phyloP scores from a whole-genome alignment of 2,113 vertebrate species.

The Hippocampus mohnikei region DNA sequence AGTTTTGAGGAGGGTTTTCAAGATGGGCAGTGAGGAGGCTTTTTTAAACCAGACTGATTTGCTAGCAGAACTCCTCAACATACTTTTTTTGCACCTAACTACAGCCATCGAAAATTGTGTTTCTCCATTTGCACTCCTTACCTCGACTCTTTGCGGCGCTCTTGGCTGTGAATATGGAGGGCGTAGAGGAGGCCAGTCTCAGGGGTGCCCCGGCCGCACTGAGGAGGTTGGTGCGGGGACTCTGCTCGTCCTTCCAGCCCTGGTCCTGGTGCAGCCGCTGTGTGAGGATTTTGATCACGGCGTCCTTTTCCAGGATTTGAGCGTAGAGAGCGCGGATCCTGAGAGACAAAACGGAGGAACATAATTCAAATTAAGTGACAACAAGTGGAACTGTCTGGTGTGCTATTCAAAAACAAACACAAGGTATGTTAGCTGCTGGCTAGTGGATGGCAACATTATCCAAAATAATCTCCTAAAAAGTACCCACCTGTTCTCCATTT shows the following conservation, averaged over 20 bases:
- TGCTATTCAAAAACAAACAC: neutral
- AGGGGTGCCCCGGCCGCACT: constrained; percentile 58
- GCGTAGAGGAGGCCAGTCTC: constrained; percentile 85
- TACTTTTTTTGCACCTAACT: no score
- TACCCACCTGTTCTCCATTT: constrained; percentile 93
- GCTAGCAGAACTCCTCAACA: neutral
- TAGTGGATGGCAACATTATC: neutral
- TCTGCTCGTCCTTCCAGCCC: constrained; percentile 63
- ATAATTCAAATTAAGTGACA: neutral
- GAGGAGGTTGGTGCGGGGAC: constrained; percentile 33
- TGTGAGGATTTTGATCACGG: constrained; percentile 92
- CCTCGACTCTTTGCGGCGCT: constrained; percentile 55
- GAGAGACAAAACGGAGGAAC: neutral
- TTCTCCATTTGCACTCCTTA: constrained; percentile 31
- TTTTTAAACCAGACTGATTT: neutral
- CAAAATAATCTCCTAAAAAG: neutral
- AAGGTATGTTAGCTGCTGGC: neutral
- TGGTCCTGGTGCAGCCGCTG: constrained; percentile 87
- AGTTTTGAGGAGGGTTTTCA: no score
- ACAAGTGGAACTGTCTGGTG: neutral
- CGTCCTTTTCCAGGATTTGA: constrained; percentile 96
- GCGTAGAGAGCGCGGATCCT: constrained; percentile 92
- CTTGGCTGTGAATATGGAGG: constrained; percentile 73
- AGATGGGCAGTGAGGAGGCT: no score
- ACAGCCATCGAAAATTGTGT: no score